Conservation (phyloP, 2,888 invertebrate genomes). For the Idaea aversata region DNA sequence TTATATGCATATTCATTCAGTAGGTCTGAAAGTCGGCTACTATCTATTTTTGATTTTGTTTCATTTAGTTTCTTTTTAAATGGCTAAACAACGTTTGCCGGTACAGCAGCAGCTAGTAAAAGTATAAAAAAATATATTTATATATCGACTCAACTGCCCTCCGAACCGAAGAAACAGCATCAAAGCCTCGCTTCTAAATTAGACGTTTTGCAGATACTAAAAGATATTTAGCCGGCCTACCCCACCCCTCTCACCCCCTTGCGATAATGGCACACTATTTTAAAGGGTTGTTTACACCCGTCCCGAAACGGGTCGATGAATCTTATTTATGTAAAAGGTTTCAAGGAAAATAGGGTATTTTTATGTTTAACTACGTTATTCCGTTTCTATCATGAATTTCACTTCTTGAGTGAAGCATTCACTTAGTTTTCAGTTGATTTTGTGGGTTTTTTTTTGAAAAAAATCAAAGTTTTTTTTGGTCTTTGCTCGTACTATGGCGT, state of each 20-base stretch:
- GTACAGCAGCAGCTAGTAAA: too few species aligned
- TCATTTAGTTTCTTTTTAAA: too few species aligned
- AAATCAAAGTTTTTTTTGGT: not conserved
- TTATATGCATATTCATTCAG: too few species aligned
- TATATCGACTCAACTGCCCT: slow-evolving; percentile 33
- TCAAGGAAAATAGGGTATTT: slow-evolving; percentile 17
- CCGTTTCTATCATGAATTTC: not conserved
- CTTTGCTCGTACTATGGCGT: not conserved
- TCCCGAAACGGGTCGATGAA: slow-evolving; percentile 25
- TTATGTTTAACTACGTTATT: slow-evolving; percentile 1
- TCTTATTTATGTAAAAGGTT: slow-evolving; percentile 31
- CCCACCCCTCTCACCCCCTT: slow-evolving; percentile 22
- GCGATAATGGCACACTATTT: slow-evolving; percentile 61
- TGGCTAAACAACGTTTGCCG: too few species aligned
- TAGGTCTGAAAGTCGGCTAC: too few species aligned
- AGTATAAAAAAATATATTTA: not conserved
- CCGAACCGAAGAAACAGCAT: slow-evolving; percentile 47
- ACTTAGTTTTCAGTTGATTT: not conserved
- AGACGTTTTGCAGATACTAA: slow-evolving; percentile 76
- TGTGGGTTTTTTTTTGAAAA: not conserved
- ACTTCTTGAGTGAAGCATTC: not conserved
- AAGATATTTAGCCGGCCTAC: slow-evolving; percentile 63
- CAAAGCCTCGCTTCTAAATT: slow-evolving; percentile 69
- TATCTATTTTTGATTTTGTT: too few species aligned
- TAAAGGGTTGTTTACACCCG: slow-evolving; percentile 72